Percentiles rank a stretch among this genome's conserved stretches.
These are phyloP conservation scores for Beroe forskalii DNA, from an alignment of 37 sponge, comb jelly and placozoan species.

Conservation along the genomic window DNA sequence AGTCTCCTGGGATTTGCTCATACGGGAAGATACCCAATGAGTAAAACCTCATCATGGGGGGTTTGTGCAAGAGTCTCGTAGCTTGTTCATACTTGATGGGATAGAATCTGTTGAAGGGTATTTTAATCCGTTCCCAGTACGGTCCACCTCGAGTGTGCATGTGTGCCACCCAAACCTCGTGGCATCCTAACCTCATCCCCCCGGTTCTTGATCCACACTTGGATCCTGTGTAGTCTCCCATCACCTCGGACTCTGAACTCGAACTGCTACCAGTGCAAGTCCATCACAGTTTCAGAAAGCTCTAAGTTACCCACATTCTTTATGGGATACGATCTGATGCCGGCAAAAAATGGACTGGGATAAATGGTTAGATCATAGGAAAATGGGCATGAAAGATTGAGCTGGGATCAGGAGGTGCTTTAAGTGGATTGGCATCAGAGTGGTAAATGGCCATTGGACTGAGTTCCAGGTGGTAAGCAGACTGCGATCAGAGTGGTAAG, in stretches of 20 bases:
- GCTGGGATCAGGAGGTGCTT: no score
- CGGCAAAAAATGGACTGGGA: no score
- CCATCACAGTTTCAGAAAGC: neutral
- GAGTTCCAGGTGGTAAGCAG: no score
- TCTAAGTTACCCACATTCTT: conserved; percentile 33
- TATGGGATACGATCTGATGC: no score
- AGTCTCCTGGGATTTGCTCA: conserved; percentile 50
- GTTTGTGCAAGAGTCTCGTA: conserved; percentile 4
- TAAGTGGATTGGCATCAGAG: no score
- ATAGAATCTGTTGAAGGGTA: conserved; percentile 50
- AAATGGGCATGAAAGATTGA: no score
- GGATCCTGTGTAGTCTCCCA: conserved; percentile 34
- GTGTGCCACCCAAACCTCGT: conserved; percentile 57
- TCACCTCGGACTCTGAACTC: conserved; percentile 57
- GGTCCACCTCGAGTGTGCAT: conserved; percentile 50
- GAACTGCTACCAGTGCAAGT: conserved; percentile 36
- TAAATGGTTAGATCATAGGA: no score
- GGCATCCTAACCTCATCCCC: neutral
- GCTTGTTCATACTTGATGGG: conserved; percentile 27
- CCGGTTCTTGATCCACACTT: conserved; percentile 44
- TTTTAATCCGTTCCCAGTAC: conserved; percentile 56
- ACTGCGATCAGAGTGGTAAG: no score
- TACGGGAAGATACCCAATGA: conserved; percentile 21
- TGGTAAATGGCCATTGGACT: no score
- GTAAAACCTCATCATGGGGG: conserved; percentile 41